Conservation (phyloP, 2,888 invertebrate genomes). For the Nemotelus nigrinus region DNA sequence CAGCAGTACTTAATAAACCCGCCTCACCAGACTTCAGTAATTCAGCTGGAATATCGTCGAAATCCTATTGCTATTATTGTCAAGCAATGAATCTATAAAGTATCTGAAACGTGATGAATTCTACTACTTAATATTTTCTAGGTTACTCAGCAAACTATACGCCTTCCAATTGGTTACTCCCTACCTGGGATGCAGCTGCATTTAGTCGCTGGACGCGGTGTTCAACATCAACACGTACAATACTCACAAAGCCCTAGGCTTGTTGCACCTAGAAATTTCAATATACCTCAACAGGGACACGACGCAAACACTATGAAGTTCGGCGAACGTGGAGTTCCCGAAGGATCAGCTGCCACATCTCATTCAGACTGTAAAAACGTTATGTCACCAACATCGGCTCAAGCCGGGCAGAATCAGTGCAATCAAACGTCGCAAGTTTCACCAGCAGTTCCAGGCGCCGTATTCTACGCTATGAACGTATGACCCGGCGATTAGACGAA, state of each 20-base stretch:
- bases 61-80: no score
- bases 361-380: slow-evolving; percentile 60
- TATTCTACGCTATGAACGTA: slow-evolving; percentile 89
- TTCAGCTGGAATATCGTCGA: no score
- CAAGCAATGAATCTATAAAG: no score
- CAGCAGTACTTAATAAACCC: no score
- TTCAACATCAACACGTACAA: slow-evolving; percentile 59
- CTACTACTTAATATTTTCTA: slow-evolving; percentile 45
- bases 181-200: slow-evolving; percentile 66
- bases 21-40: no score
- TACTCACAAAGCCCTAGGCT: slow-evolving; percentile 43
- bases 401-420: slow-evolving; percentile 64
- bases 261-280: slow-evolving; percentile 44
- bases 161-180: slow-evolving; percentile 66
- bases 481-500: slow-evolving; percentile 73
- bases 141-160: slow-evolving; percentile 66
- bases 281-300: slow-evolving; percentile 50
- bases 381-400: slow-evolving; percentile 66
- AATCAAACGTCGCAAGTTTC: slow-evolving; percentile 59
- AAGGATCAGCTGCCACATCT: slow-evolving; percentile 74
- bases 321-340: slow-evolving; percentile 76
- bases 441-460: slow-evolving; percentile 63
- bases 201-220: slow-evolving; percentile 63
- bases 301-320: slow-evolving; percentile 51
- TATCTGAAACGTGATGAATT: no score